These are phyloP conservation scores for Meiosimyza decipiens DNA, from an alignment of 2,888 invertebrate genomes.

Conservation along the genomic window DNA sequence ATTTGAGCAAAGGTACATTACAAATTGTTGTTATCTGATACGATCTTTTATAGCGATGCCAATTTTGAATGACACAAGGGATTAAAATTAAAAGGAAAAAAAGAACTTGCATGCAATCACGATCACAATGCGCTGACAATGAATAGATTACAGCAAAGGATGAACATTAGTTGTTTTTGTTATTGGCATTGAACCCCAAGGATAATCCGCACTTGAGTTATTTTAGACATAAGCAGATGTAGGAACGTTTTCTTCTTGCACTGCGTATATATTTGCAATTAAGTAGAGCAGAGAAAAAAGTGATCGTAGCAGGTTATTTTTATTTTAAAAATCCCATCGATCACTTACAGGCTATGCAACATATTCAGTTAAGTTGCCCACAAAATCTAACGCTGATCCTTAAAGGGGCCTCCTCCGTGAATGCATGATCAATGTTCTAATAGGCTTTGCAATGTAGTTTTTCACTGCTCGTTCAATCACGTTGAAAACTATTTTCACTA, in stretches of 20 bases:
- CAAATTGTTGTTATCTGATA: slow-evolving; percentile 24
- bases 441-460: not conserved
- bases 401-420: not conserved
- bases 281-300: too few species aligned
- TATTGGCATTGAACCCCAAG: not conserved
- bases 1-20: not conserved
- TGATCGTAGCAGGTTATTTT: too few species aligned
- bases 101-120: not conserved
- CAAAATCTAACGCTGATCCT: not conserved
- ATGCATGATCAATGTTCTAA: not conserved
- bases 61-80: slow-evolving; percentile 28
- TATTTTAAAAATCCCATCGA: too few species aligned
- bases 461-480: slow-evolving; percentile 6
- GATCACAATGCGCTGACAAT: not conserved
- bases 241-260: not conserved
- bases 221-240: too few species aligned
- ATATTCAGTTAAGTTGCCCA: not conserved
- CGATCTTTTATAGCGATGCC: not conserved
- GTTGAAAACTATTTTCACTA: slow-evolving; percentile 17
- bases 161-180: not conserved
- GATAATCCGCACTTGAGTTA: slow-evolving; percentile 21
- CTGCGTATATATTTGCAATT: not conserved
- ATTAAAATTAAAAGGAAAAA: slow-evolving; percentile 17
- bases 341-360: too few species aligned
- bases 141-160: not conserved